phyloP scores from a whole-genome alignment of 1,140 invertebrate genomes.

The Procambarus clarkii region DNA sequence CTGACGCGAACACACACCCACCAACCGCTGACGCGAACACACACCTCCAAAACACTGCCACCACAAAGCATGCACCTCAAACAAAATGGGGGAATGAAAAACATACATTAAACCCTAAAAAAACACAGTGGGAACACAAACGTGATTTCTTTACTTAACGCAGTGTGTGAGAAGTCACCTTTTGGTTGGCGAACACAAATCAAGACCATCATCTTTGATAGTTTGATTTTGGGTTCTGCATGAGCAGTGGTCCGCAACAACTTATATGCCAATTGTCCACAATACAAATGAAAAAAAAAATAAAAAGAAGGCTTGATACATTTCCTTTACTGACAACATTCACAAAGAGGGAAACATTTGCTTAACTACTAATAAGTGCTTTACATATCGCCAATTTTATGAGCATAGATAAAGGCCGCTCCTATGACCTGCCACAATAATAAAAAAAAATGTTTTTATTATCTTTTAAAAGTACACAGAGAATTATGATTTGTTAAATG shows the following conservation, averaged over 20 bases:
- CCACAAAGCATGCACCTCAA: slow-evolving; percentile 42
- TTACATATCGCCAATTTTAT: slow-evolving; percentile 68
- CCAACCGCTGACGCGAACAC: slow-evolving; percentile 39
- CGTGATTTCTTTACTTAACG: slow-evolving; percentile 35
- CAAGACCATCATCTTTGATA: not conserved
- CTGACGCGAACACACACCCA: slow-evolving; percentile 25
- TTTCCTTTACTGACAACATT: slow-evolving; percentile 51
- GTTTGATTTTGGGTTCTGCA: not conserved
- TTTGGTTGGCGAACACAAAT: slow-evolving; percentile 44
- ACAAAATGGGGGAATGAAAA: slow-evolving; percentile 32
- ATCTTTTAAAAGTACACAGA: slow-evolving; percentile 10
- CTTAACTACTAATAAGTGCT: slow-evolving; percentile 67
- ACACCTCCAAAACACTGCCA: slow-evolving; percentile 47
- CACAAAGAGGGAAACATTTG: slow-evolving; percentile 61
- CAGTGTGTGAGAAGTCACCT: slow-evolving; percentile 31
- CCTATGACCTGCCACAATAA: slow-evolving; percentile 48
- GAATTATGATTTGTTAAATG: slow-evolving; percentile 11
- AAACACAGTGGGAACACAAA: slow-evolving; percentile 12
- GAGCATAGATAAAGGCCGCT: slow-evolving; percentile 59
- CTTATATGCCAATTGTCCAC: slow-evolving; percentile 6
- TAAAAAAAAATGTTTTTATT: slow-evolving; percentile 7
- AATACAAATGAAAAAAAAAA: slow-evolving; percentile 33
- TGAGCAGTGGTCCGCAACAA: not conserved
- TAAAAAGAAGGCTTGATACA: slow-evolving; percentile 55
- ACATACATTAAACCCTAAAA: slow-evolving; percentile 15